Evolutionary conservation across 2,888 invertebrate species (phyloP), one percentile per base, ranked within the genome.

Genomic region (Xanthorhoe designata): DNA sequence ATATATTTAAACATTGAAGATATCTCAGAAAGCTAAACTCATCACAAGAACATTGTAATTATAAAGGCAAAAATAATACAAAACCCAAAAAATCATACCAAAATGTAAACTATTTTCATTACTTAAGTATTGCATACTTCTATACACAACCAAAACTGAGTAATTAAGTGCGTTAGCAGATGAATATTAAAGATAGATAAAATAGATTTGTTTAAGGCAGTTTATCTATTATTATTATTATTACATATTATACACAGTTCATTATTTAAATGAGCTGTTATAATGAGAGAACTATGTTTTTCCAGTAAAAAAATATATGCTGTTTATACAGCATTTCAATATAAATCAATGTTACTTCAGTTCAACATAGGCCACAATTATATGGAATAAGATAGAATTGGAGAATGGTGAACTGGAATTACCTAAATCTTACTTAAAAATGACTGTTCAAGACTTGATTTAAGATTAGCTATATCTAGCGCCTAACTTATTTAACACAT

Each of bases 131-230:
- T 69, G 47, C 64, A 70, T 73, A 73, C 63, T 67, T 70, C 2
- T 67, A 65, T 70, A 73, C 73, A 77, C 76, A 77, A 76, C 77
- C 75, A 68, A 70, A 65, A 66, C 66, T 64, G 62, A 61, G 65
- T 74, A 71, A 57, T 8, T 29, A 70, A 73, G 71, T 75, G 71
- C 64, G 66, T 62, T 53, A 66, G 35, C 70, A 68, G 61, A 68
- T 65, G 56, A 56, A 61, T 45, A 29, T 51, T 45, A 47, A 53
- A 24, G 17, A 53, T 51, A 66, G 17, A 63, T 51, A 66, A 35
- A 64, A 64, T 45, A 60, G 56, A 64, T 67, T 67, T 42, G 35
- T 49, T 9, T 61, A 56, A 56, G 58, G 58, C 61, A 66, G 61
- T 57, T 49, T 50, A 58, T 54, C 50, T 38, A 61, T 17, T 35